Base-by-base conservation (phyloP, 2,797 vertebrate genomes). In the Poecilia velifera region DNA sequence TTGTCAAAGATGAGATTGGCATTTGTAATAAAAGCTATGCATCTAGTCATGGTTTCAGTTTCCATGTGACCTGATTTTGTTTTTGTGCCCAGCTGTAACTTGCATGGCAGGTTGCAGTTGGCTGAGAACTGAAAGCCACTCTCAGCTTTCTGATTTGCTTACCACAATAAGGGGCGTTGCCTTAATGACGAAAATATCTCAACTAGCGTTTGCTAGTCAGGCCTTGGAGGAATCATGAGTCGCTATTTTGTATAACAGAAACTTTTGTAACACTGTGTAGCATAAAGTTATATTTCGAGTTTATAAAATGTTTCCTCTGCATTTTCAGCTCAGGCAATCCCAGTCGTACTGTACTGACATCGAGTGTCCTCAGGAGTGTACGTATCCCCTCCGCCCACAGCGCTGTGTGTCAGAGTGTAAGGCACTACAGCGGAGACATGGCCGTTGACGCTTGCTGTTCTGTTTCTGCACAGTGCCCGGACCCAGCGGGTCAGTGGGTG, bases 281-380 rank as follows among this genome's bases (percentile, higher is more conserved):
- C 28, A 13, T 20, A 64, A 47, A 73, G 59, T 74, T 45, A 73
- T 59, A 62, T 49, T 75, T 59, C 36, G 16, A 34, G 57, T 71
- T 36, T 12, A 41, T 36, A 12, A 75, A 14, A n/a, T 77, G 14
- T 20, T 76, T 81, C 9, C 75, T 76, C 16, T 68, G 70, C 80
- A 87, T 89, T 90, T 71, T 94, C 94, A 99, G 98, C 96, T 99
- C 86, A 96, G 98, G 90, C 98, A 99, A 90, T 97, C 98, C 82
- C 98, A 99, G 94, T 97, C 97, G 2, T 99, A 98, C 95, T 99
- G 96, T 87, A 96, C 95, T 90, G 96, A 96, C 85, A 94, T 84
- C 43, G 94, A 94, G 82, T 96, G 96, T 79, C 95, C 94, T 88
- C 93, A 95, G 88, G 96, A 96, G 86, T 80, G 96, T 96, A 94